These are phyloP conservation scores for Morbakka virulenta DNA, from an alignment of 30 jellyfish, hydroid and myxozoan species.

Conservation along the genomic window DNA sequence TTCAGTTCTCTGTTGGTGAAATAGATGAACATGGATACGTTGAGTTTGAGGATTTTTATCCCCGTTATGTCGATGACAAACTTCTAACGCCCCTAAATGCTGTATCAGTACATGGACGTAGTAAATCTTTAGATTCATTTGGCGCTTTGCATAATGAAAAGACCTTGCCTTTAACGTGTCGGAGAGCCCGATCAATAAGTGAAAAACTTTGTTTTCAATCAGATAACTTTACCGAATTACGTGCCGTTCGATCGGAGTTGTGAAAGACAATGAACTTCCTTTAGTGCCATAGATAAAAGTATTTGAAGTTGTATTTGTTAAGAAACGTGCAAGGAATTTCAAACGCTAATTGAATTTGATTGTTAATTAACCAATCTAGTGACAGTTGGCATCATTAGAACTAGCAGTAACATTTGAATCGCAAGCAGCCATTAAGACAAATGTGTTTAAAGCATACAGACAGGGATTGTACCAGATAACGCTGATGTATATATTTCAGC, in stretches of 20 bases:
- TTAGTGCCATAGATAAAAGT: no score
- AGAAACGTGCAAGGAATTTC: no score
- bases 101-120: neutral
- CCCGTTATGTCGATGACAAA: neutral
- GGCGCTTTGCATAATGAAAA: neutral
- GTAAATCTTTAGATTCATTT: neutral
- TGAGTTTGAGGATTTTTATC: neutral
- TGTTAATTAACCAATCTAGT: no score
- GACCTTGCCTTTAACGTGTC: neutral
- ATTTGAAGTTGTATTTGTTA: no score
- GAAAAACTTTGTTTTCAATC: neutral
- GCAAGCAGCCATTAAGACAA: no score
- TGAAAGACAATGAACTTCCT: neutral
- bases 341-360: no score
- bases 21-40: neutral
- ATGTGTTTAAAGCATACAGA: no score
- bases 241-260: neutral
- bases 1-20: neutral
- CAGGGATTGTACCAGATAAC: no score
- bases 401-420: no score
- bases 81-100: neutral
- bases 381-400: no score
- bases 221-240: neutral
- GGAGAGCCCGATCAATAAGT: neutral
- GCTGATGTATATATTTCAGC: no score